phyloP scores from a whole-genome alignment of 1,140 invertebrate genomes.

The Laupala kohalensis region DNA sequence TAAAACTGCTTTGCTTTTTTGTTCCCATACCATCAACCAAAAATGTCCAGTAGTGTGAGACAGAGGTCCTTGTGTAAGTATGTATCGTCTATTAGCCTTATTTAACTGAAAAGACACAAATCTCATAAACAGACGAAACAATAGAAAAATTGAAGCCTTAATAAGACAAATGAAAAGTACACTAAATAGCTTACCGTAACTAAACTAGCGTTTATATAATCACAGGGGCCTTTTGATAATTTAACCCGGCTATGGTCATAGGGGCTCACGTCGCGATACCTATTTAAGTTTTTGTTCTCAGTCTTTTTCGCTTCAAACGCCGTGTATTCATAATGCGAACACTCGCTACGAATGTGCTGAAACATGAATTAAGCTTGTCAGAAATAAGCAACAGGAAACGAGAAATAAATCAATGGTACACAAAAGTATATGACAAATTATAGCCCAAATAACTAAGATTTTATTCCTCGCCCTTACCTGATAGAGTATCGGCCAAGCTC shows the following conservation, averaged over 20 bases:
- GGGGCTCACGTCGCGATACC: constrained; percentile 90
- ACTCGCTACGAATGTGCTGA: constrained; percentile 47
- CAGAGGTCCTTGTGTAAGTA: constrained; percentile 85
- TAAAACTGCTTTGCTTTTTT: constrained; percentile 73
- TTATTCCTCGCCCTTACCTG: constrained; percentile 44
- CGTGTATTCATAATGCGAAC: constrained; percentile 47
- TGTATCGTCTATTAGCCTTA: constrained; percentile 74
- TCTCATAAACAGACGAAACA: too few species aligned
- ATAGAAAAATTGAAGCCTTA: too few species aligned
- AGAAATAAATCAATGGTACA: background rate
- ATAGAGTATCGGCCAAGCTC: constrained; percentile 47
- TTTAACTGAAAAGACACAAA: constrained; percentile 43
- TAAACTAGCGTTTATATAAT: constrained; percentile 92
- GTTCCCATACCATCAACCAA: constrained; percentile 98
- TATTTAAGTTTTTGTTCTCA: constrained; percentile 68
- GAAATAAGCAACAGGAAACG: background rate
- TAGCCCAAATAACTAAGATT: too few species aligned
- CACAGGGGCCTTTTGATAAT: constrained; percentile 52
- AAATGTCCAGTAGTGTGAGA: constrained; percentile 78
- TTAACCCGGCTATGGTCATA: constrained; percentile 86
- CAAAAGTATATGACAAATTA: too few species aligned
- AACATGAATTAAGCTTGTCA: too few species aligned
- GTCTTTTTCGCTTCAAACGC: constrained; percentile 62
- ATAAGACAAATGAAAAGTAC: background rate
- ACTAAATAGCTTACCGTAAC: constrained; percentile 44